A percentile compares a stretch with the other conserved stretches of the same genome.
Evolutionary conservation across 1,140 invertebrate species (phyloP).

Genomic region (Euwallacea similis): DNA sequence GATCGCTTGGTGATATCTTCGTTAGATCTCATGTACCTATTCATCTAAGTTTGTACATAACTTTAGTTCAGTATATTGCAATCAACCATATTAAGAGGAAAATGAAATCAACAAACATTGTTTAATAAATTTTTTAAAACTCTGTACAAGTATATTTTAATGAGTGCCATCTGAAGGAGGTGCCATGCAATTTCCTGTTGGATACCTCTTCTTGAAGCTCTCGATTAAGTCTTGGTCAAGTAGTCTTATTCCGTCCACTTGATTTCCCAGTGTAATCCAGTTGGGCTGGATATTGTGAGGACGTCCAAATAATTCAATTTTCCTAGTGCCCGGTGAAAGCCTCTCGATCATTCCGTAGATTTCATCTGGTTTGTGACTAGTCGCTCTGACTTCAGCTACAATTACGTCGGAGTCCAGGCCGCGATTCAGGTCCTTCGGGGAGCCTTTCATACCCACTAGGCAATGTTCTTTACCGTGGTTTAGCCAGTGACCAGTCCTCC

Average conservation of each 20-base stretch:
- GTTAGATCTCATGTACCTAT: conserved; percentile 35
- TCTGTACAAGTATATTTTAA: conserved; percentile 26
- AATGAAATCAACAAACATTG: conserved; percentile 15
- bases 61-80: conserved; percentile 3
- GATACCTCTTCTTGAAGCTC: conserved; percentile 88
- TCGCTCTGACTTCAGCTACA: conserved; percentile 95
- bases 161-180: conserved; percentile 53
- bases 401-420: conserved; percentile 98
- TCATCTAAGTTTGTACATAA: conserved; percentile 39
- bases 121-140: conserved; percentile 25
- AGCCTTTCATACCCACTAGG: conserved; percentile 95
- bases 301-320: conserved; percentile 96
- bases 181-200: conserved; percentile 88
- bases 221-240: conserved; percentile 91
- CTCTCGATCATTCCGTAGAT: conserved; percentile 72
- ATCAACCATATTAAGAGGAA: conserved; percentile 15
- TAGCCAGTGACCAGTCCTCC: conserved; percentile 80
- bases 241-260: conserved; percentile 91
- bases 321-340: conserved; percentile 88
- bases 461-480: conserved; percentile 99
- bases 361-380: conserved; percentile 97
- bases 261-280: conserved; percentile 96
- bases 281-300: conserved; percentile 98
- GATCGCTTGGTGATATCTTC: conserved; percentile 35
- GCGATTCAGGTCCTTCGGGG: conserved; percentile 86